phyloP scores from a whole-genome alignment of 2,797 vertebrate genomes.

The Columba guinea region DNA sequence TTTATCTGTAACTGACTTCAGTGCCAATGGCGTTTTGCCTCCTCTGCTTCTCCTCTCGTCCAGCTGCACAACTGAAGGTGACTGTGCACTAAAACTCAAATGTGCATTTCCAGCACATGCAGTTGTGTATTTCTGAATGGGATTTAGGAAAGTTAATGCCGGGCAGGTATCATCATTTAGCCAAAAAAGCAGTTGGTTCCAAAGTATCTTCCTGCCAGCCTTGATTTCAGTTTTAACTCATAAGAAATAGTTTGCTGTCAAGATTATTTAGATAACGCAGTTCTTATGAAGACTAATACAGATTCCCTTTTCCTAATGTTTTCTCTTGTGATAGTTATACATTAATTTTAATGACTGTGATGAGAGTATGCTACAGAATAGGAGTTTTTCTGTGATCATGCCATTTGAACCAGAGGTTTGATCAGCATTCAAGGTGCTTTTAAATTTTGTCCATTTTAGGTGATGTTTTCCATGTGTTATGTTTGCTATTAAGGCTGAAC shows the following conservation, averaged over 20 bases:
- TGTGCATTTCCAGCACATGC: background rate
- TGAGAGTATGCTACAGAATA: background rate
- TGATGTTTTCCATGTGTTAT: background rate
- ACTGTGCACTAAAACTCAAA: background rate
- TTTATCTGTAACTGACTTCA: background rate
- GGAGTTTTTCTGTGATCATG: fast-evolving
- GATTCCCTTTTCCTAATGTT: background rate
- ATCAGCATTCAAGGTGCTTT: background rate
- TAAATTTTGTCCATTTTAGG: background rate
- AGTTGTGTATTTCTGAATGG: background rate
- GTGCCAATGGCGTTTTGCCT: background rate
- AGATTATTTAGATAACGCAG: background rate
- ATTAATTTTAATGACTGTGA: background rate
- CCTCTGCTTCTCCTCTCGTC: background rate
- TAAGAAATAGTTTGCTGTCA: background rate
- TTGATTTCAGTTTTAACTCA: background rate
- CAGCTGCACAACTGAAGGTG: background rate
- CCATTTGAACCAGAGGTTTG: background rate
- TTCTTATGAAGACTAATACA: background rate
- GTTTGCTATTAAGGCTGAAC: background rate
- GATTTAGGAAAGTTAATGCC: background rate
- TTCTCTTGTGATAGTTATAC: background rate
- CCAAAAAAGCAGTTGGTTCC: background rate
- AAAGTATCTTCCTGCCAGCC: background rate
- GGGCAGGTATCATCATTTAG: background rate